Percentiles rank a stretch among this genome's conserved stretches.
These are phyloP conservation scores for Pararge aegeria DNA, from an alignment of 1,140 invertebrate species.

Conservation along the genomic window DNA sequence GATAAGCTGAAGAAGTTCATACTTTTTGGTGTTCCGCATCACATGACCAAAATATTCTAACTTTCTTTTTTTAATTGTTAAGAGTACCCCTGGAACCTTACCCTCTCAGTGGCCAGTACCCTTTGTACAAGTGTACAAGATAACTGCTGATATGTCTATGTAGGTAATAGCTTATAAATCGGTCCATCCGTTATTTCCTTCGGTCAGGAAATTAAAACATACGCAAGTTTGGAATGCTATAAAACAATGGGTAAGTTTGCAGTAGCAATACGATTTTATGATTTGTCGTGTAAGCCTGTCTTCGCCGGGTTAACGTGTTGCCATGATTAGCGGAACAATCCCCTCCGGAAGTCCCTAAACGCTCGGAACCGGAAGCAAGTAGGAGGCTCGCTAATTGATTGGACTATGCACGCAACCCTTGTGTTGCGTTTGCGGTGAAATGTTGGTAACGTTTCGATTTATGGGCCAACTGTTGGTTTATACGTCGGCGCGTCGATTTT, in stretches of 20 bases:
- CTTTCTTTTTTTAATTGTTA: too few relatives aligned
- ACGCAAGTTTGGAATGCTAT: too few relatives aligned
- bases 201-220: too few relatives aligned
- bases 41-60: too few relatives aligned
- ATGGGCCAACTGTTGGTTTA: constrained; percentile 40
- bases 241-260: background rate
- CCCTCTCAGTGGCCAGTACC: too few relatives aligned
- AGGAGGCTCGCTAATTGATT: constrained; percentile 73
- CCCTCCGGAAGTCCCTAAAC: constrained; percentile 73
- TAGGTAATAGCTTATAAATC: background rate
- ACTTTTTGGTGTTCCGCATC: too few relatives aligned
- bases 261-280: background rate
- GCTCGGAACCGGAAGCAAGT: constrained; percentile 70
- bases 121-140: too few relatives aligned
- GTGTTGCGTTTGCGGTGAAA: constrained; percentile 43
- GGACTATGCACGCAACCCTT: constrained; percentile 58
- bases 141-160: too few relatives aligned
- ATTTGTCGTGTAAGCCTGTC: background rate
- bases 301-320: constrained; percentile 44
- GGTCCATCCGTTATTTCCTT: too few relatives aligned
- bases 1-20: too few relatives aligned
- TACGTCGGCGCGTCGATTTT: too few relatives aligned
- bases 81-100: too few relatives aligned
- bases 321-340: constrained; percentile 51
- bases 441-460: constrained; percentile 42